Percentiles rank a stretch among this genome's conserved stretches.
phyloP scores from a whole-genome alignment of 2,113 vertebrate genomes.

The Pseudorectes ferrugineus region DNA sequence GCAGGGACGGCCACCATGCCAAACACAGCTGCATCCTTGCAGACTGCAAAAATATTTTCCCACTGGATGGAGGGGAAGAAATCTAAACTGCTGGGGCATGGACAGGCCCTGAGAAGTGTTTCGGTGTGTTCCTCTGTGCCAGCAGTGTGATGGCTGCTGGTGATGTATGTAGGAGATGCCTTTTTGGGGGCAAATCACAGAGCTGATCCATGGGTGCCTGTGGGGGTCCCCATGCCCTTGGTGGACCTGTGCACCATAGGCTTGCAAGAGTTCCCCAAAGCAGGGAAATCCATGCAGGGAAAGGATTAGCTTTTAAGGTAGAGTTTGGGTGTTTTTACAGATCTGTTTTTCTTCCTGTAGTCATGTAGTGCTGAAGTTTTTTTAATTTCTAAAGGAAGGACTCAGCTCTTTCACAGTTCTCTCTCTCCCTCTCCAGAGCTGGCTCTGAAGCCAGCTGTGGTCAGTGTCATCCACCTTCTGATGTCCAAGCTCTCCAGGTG shows the following conservation, averaged over 20 bases:
- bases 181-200: not conserved
- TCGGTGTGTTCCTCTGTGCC: not conserved
- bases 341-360: slow-evolving; percentile 37
- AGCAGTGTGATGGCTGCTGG: not conserved
- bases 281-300: slow-evolving; percentile 13
- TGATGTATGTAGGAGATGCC: not conserved
- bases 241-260: not conserved
- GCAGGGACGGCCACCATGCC: slow-evolving; percentile 26
- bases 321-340: slow-evolving; percentile 25
- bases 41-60: slow-evolving; percentile 66
- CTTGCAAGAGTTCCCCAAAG: not conserved
- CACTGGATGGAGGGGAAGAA: slow-evolving; percentile 59
- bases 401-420: slow-evolving; percentile 4
- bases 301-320: not conserved
- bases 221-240: not conserved
- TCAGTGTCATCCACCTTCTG: not conserved
- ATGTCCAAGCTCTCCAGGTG: not conserved
- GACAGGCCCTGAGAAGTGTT: not conserved
- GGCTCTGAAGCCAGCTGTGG: not conserved
- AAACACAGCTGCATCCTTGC: slow-evolving; percentile 41
- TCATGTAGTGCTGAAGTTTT: not conserved
- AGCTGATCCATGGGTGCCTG: not conserved
- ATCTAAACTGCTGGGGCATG: not conserved
- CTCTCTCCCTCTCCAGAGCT: not conserved
- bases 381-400: slow-evolving; percentile 38